Evolutionary conservation across 2,797 vertebrate species (phyloP).

Genomic region (Myotis daubentonii): DNA sequence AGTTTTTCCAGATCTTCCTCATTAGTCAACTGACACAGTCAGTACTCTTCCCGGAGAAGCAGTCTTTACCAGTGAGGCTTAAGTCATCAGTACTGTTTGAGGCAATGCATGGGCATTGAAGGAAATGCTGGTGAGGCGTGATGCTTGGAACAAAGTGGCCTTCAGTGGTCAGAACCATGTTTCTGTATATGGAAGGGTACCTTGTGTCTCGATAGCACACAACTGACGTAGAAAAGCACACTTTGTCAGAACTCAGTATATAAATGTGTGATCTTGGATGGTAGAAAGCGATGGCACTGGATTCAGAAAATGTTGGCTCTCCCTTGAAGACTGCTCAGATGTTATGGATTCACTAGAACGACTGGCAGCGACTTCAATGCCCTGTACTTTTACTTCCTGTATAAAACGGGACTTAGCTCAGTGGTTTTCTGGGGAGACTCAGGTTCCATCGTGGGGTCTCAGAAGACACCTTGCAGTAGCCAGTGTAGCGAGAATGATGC

Average conservation of each 20-base stretch:
- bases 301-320: not conserved
- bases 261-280: not conserved
- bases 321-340: not conserved
- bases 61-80: not conserved
- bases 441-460: not conserved
- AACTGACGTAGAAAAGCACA: fast-evolving
- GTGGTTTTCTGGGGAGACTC: not conserved
- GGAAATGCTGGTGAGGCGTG: not conserved
- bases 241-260: not conserved
- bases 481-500: not conserved
- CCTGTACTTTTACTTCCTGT: not conserved
- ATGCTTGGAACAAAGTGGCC: not conserved
- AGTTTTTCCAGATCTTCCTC: slow-evolving; percentile 10
- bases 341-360: not conserved
- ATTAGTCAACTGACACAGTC: slow-evolving; percentile 34
- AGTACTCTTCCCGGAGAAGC: not conserved
- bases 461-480: not conserved
- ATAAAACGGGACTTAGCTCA: not conserved
- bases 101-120: not conserved
- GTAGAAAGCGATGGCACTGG: not conserved
- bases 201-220: not conserved
- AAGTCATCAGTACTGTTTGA: not conserved
- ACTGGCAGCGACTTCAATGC: not conserved
- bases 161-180: not conserved
- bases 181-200: not conserved